A percentile compares a stretch with the other conserved stretches of the same genome.
Evolutionary conservation across 2,797 vertebrate genomes (phyloP).

Genomic region (Sphaeramia orbicularis): DNA sequence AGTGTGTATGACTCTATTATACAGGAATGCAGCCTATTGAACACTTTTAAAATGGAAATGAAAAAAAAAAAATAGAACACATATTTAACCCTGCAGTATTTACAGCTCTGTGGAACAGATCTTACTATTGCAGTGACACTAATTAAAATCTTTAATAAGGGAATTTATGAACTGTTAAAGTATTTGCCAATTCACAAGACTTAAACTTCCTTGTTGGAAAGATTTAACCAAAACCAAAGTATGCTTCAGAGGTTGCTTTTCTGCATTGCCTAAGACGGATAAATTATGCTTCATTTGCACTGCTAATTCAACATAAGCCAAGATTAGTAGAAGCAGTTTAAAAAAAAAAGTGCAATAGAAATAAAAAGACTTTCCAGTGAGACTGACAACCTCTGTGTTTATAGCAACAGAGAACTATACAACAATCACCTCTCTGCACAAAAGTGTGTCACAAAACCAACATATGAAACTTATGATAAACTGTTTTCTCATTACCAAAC

Average conservation of each 20-base stretch:
- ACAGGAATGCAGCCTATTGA: slow-evolving; percentile 12
- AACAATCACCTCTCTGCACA: slow-evolving; percentile 48
- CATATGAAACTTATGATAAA: slow-evolving; percentile 72
- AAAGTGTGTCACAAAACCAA: slow-evolving; percentile 71
- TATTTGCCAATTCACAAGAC: slow-evolving; percentile 17
- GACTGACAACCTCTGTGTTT: slow-evolving; percentile 54
- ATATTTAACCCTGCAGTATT: slow-evolving; percentile 15
- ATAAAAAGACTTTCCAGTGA: slow-evolving; percentile 43
- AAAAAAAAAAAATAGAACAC: slow-evolving; percentile 34
- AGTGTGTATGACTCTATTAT: slow-evolving; percentile 74
- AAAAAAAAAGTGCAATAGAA: slow-evolving; percentile 45
- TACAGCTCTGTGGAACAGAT: slow-evolving; percentile 24
- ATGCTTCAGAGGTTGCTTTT: slow-evolving; percentile 43
- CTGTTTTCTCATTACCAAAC: slow-evolving; percentile 79
- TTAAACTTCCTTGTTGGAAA: slow-evolving; percentile 42
- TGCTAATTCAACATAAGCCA: slow-evolving; percentile 62
- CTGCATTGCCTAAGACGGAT: slow-evolving; percentile 46
- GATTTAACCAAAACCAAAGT: slow-evolving; percentile 51
- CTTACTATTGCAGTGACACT: slow-evolving; percentile 23
- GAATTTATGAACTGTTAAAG: slow-evolving; percentile 36
- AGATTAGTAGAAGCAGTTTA: slow-evolving; percentile 48
- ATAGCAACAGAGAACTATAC: slow-evolving; percentile 35
- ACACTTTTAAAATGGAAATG: slow-evolving; percentile 6
- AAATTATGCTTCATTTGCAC: slow-evolving; percentile 59
- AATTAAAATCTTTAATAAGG: slow-evolving; percentile 38